Evolutionary conservation across 2,888 invertebrate genomes (phyloP).

Genomic region (Diarsia mendica): DNA sequence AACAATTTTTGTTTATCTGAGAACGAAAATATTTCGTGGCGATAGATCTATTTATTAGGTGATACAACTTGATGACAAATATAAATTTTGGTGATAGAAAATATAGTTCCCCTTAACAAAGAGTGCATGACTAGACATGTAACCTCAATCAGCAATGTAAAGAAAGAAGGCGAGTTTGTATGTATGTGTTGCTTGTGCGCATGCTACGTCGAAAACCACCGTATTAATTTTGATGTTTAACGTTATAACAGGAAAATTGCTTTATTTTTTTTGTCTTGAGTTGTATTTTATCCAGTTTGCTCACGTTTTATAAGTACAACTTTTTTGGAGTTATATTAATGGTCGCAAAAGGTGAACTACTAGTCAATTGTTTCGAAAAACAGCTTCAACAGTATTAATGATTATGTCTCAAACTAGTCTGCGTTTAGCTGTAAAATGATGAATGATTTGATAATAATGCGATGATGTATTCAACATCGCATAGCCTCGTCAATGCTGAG

Average conservation of each 20-base stretch:
- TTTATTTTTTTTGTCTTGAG: slow-evolving; percentile 7
- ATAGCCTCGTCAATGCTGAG: too few relatives aligned
- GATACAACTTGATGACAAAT: too few relatives aligned
- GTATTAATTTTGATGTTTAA: slow-evolving; percentile 39
- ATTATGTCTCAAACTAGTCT: too few relatives aligned
- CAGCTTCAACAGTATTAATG: not conserved
- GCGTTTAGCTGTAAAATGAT: too few relatives aligned
- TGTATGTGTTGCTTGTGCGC: slow-evolving; percentile 1
- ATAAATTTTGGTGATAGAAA: too few relatives aligned
- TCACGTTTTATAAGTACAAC: not conserved
- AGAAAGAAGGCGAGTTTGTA: slow-evolving; percentile 11
- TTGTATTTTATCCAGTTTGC: not conserved
- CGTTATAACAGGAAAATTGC: slow-evolving; percentile 38
- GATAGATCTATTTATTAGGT: too few relatives aligned
- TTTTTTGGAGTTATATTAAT: not conserved
- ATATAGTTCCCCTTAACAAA: too few relatives aligned
- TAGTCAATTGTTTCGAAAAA: not conserved
- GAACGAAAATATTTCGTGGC: too few relatives aligned
- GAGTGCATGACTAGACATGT: slow-evolving; percentile 2
- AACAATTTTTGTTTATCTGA: too few relatives aligned
- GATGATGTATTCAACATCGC: too few relatives aligned
- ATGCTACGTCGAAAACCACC: slow-evolving; percentile 16
- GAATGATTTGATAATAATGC: too few relatives aligned
- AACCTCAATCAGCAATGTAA: not conserved
- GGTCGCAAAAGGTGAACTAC: not conserved